Conservation (phyloP, 2,888 invertebrate species). For the Hydriomena furcata region DNA sequence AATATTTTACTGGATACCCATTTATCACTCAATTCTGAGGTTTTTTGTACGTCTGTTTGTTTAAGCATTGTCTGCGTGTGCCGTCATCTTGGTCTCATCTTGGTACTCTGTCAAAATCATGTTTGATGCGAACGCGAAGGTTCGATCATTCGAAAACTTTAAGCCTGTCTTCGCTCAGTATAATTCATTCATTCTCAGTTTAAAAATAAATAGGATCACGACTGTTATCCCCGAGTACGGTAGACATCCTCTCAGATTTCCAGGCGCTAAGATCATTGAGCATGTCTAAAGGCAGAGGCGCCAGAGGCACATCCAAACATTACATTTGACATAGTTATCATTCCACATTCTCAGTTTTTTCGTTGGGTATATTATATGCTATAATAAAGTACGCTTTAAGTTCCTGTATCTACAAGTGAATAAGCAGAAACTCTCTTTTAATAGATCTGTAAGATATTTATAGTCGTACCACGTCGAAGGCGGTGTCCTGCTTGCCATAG, state of each 20-base stretch:
- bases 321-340: no score
- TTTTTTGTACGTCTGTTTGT: slow-evolving; percentile 35
- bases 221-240: no score
- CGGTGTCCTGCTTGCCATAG: slow-evolving; percentile 15
- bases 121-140: slow-evolving; percentile 9
- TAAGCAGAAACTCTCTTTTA: slow-evolving; percentile 20
- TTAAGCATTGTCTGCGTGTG: slow-evolving; percentile 28
- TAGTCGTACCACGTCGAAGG: slow-evolving; percentile 12
- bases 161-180: no score
- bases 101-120: slow-evolving; percentile 28
- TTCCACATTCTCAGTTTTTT: no score
- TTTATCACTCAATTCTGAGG: slow-evolving; percentile 37
- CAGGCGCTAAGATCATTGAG: no score
- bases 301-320: no score
- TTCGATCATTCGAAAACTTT: neutral
- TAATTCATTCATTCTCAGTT: no score
- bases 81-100: slow-evolving; percentile 28
- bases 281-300: no score
- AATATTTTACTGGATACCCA: slow-evolving; percentile 49
- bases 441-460: slow-evolving; percentile 24
- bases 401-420: slow-evolving; percentile 16
- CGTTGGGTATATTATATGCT: no score
- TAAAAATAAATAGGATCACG: no score
- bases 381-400: neutral
- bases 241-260: no score